These are phyloP conservation scores for Agrilus mali DNA, from an alignment of 2,888 invertebrate genomes.

Conservation along the genomic window DNA sequence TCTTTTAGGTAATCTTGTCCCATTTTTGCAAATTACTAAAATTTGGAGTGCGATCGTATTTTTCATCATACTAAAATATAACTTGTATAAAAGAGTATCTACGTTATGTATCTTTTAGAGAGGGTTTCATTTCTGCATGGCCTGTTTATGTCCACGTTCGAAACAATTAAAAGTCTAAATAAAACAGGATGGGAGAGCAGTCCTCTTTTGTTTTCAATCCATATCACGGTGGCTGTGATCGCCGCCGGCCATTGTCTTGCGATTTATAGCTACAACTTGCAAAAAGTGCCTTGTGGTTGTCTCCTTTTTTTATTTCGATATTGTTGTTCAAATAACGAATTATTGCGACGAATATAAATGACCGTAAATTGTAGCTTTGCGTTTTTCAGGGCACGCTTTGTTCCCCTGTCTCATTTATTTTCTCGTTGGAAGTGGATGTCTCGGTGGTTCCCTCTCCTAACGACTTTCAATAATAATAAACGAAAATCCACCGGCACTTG, in stretches of 20 bases:
- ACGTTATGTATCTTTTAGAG: constrained; percentile 17
- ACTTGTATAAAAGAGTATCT: neutral
- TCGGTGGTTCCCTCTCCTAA: too few species aligned
- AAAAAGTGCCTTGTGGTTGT: constrained; percentile 12
- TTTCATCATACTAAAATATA: too few species aligned
- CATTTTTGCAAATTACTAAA: too few species aligned
- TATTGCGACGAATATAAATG: constrained; percentile 12
- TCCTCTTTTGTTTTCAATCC: constrained; percentile 27
- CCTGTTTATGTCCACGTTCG: constrained; percentile 2
- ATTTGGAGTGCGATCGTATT: too few species aligned
- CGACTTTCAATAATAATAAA: too few species aligned
- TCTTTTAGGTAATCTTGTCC: too few species aligned
- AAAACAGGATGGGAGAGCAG: constrained; percentile 26
- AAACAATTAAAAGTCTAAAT: constrained; percentile 31
- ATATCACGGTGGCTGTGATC: constrained; percentile 20
- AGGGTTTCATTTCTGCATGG: too few species aligned
- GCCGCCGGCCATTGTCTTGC: constrained; percentile 28
- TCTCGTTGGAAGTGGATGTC: too few species aligned
- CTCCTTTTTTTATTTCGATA: constrained; percentile 13
- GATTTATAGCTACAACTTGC: constrained; percentile 26
- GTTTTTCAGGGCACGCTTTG: too few species aligned
- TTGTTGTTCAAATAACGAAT: constrained; percentile 12
- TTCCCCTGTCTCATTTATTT: too few species aligned
- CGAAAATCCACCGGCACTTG: too few species aligned
- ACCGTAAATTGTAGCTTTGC: neutral